phyloP scores from a whole-genome alignment of 2,113 vertebrate genomes.

The Baryphthengus martii region DNA sequence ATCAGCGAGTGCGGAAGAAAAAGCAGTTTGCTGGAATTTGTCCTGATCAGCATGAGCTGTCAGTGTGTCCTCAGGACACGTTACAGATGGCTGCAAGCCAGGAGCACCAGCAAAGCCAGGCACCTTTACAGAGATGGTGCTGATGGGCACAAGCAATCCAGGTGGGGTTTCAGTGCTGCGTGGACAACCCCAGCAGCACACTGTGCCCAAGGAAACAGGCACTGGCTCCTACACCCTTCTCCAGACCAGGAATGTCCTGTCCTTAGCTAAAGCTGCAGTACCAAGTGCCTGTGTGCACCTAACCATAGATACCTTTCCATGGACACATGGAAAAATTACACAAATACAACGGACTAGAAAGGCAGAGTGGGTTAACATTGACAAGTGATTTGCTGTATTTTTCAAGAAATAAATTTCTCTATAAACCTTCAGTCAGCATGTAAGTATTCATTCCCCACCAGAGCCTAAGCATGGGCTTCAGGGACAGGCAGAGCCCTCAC shows the following conservation, averaged over 20 bases:
- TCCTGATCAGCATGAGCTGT: not conserved
- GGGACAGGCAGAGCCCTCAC: not conserved
- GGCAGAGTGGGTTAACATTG: fast-evolving
- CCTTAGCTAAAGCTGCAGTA: not conserved
- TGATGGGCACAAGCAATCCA: not conserved
- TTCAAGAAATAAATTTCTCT: not conserved
- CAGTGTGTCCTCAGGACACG: not conserved
- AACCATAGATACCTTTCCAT: not conserved
- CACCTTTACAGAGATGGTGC: not conserved
- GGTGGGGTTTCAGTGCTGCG: not conserved
- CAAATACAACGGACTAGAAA: not conserved
- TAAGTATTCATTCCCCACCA: not conserved
- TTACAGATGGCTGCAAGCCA: not conserved
- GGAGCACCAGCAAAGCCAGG: not conserved
- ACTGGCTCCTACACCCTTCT: not conserved
- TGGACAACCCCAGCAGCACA: not conserved
- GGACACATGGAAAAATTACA: not conserved
- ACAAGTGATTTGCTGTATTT: not conserved
- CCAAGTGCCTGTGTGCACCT: not conserved
- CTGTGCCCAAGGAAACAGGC: not conserved
- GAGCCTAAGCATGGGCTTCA: not conserved
- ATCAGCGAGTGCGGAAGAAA: not conserved
- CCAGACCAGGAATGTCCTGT: not conserved
- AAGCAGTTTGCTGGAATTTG: not conserved
- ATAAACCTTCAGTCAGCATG: not conserved